Evolutionary conservation across 2,888 invertebrate genomes (phyloP).

Genomic region (Euplexia lucipara): DNA sequence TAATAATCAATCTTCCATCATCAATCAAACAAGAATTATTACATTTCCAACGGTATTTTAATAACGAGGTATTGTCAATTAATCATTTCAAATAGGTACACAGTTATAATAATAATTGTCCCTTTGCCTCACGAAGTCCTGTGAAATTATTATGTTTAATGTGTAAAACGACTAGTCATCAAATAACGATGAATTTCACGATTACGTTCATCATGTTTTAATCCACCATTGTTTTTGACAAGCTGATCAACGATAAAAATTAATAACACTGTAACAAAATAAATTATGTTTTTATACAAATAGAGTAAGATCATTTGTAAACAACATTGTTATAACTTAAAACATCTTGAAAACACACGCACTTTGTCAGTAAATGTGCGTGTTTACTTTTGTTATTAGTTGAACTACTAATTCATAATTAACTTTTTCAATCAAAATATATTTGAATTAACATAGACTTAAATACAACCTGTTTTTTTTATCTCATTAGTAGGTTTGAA

Average conservation of each 20-base stretch:
- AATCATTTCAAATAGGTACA: conserved; percentile 66
- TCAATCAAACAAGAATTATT: conserved; percentile 67
- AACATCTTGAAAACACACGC: not conserved
- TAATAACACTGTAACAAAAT: not conserved
- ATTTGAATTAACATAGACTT: too few relatives aligned
- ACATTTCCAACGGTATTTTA: conserved; percentile 67
- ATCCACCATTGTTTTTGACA: not conserved
- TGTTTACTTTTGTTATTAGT: too few relatives aligned
- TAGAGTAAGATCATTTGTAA: too few relatives aligned
- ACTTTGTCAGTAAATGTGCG: too few relatives aligned
- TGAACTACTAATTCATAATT: too few relatives aligned
- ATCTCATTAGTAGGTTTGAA: too few relatives aligned
- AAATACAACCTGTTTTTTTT: too few relatives aligned
- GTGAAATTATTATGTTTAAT: conserved; percentile 14
- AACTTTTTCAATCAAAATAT: too few relatives aligned
- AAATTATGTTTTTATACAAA: not conserved
- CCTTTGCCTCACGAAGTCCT: conserved; percentile 16
- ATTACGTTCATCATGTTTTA: not conserved
- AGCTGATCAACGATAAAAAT: not conserved
- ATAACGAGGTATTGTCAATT: conserved; percentile 67
- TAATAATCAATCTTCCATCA: conserved; percentile 32
- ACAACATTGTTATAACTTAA: not conserved
- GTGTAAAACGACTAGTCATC: conserved; percentile 7
- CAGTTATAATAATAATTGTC: conserved; percentile 19
- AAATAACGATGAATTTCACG: not conserved